Percentiles rank a stretch among this genome's conserved stretches.
Evolutionary conservation across 2,113 vertebrate genomes (phyloP).

Genomic region (Eretmochelys imbricata): DNA sequence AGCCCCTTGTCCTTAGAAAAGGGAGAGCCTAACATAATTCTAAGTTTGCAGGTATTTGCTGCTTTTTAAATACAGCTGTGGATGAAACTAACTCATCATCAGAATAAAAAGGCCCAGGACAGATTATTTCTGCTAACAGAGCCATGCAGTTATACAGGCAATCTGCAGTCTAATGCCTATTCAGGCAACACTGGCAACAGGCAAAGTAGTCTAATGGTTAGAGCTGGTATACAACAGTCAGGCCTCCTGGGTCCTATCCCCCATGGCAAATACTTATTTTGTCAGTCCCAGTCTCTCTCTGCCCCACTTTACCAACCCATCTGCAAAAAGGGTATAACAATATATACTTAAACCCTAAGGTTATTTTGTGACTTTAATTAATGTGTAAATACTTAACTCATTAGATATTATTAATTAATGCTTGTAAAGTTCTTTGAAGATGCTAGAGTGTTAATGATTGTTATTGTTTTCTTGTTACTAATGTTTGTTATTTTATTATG

Average conservation of each 20-base stretch:
- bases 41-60: neutral
- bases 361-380: neutral
- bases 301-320: neutral
- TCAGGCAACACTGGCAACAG: neutral
- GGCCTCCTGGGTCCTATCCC: neutral
- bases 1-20: neutral
- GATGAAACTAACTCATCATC: neutral
- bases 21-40: neutral
- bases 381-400: neutral
- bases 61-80: neutral
- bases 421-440: neutral
- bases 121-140: neutral
- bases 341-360: neutral
- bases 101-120: neutral
- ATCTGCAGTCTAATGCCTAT: neutral
- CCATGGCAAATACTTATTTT: neutral
- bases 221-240: neutral
- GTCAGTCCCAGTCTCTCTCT: neutral
- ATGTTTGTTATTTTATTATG: neutral
- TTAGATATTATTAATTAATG: neutral
- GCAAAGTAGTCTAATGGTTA: accelerated
- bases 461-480: neutral
- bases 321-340: neutral
- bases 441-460: neutral
- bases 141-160: neutral